Base-by-base conservation (phyloP, 1,140 invertebrate species). In the Drosophila varians region DNA sequence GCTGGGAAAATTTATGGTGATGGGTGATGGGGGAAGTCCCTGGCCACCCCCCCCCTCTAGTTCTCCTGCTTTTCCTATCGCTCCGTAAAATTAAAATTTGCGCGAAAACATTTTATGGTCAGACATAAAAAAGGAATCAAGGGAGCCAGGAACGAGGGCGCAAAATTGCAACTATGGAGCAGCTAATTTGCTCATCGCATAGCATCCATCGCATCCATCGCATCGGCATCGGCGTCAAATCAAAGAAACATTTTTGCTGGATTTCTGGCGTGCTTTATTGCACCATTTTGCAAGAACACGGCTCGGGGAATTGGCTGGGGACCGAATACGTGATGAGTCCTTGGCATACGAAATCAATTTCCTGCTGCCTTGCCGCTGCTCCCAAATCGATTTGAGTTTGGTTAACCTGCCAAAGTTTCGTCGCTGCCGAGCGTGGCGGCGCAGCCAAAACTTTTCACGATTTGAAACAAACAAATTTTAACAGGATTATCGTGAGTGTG, bases 391-490 rank as follows among this genome's bases (percentile, higher is more conserved):
- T 84, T 84, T 84, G 66, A 87, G 80, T 84, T 84, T 87, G 80
- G 80, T 84, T 84, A 84, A 84, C 80, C 80, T 87, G 82, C 72
- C 73, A 84, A 87, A 87, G 26, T 66, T 66, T 53, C 38, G 31
- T 52, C 34, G 72, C 58, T 64, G 66, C 74, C 60, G 55, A 58
- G 55, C 34, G 61, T 31, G 43, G 51, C 52, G 52, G 46, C 54
- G 23, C 36, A 45, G 46, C 25, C 43, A 66, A 86, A 82, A 74
- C 74, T 87, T 76, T 73, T 74, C 28, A 53, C 82, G 57, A 57
- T 82, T 61, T 71, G 73, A 87, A 87, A 82, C 73, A 87, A 87
- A 82, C 82, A 82, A 80, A 87, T 77, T 86, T 87, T 87, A 86
- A 86, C 80, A 82, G 80, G 80, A 86, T 86, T 86, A 86, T 82